Percentiles rank a stretch among this genome's conserved stretches.
phyloP scores from a whole-genome alignment of 2,797 vertebrate genomes.

The Tenualosa ilisha region DNA sequence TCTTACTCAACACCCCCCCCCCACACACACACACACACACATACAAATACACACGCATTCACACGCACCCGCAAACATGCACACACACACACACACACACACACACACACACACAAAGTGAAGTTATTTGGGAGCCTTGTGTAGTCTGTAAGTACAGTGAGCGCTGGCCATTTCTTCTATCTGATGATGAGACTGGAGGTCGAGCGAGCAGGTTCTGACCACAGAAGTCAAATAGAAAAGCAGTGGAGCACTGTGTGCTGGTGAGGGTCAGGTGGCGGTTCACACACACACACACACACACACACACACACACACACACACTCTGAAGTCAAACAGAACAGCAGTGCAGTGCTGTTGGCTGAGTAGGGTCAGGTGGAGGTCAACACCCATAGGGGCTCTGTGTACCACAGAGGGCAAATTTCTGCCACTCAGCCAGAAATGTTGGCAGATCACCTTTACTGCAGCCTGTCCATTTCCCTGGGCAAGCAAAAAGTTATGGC shows the following conservation, averaged over 20 bases:
- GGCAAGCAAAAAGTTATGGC: constrained; percentile 38
- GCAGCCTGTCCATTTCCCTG: constrained; percentile 40
- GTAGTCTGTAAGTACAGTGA: not conserved
- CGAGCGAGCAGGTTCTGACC: not conserved
- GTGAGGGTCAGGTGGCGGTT: not conserved
- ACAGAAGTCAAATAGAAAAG: not conserved
- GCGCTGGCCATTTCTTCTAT: not conserved
- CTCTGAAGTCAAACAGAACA: not conserved
- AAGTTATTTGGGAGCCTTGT: not conserved
- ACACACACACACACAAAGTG: not conserved
- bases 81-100: not conserved
- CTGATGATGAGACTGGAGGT: not conserved
- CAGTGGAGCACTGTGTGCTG: not conserved
- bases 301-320: constrained; percentile 2
- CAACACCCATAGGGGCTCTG: not conserved
- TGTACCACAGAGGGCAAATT: not conserved
- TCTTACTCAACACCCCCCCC: too few relatives aligned
- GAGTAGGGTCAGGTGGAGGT: not conserved
- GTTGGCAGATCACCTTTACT: constrained; percentile 38
- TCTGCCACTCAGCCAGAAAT: constrained; percentile 26
- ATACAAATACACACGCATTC: not conserved
- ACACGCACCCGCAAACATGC: not conserved
- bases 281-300: not conserved
- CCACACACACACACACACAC: not conserved
- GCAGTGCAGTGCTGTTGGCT: not conserved